These are phyloP conservation scores for Latheticus oryzae DNA, from an alignment of 2,888 invertebrate species.

Conservation along the genomic window DNA sequence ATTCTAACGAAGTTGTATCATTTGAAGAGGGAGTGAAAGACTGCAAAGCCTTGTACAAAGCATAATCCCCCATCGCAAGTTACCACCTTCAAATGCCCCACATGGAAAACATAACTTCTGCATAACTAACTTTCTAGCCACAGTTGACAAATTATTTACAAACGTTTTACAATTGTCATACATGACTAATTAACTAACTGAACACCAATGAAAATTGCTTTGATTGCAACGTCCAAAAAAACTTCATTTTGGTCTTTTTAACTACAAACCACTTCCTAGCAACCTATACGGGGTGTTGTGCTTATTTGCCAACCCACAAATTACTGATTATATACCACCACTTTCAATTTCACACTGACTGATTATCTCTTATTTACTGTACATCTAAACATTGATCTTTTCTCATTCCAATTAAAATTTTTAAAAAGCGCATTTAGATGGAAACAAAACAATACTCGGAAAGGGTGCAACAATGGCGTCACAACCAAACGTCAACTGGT, in stretches of 20 bases:
- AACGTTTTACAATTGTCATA: constrained; percentile 5
- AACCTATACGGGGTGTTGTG: constrained; percentile 32
- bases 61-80: constrained; percentile 63
- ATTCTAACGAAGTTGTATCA: constrained; percentile 57
- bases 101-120: constrained; percentile 46
- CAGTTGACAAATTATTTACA: constrained; percentile 18
- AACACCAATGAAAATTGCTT: constrained; percentile 17
- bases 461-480: constrained; percentile 59
- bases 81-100: constrained; percentile 48
- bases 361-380: too few relatives aligned
- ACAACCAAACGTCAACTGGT: constrained; percentile 49
- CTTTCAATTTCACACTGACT: constrained; percentile 17
- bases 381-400: too few relatives aligned
- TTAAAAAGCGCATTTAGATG: constrained; percentile 45
- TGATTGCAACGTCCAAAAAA: constrained; percentile 37
- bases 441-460: constrained; percentile 56
- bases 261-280: constrained; percentile 37
- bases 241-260: constrained; percentile 29
- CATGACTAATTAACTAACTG: constrained; percentile 34
- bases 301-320: constrained; percentile 13
- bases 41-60: constrained; percentile 63
- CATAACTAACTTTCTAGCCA: constrained; percentile 47
- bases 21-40: constrained; percentile 59
- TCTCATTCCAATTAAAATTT: constrained; percentile 23
- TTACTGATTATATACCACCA: constrained; percentile 7